Base-by-base conservation (phyloP, 1,140 invertebrate genomes). In the Drosophila miranda region DNA sequence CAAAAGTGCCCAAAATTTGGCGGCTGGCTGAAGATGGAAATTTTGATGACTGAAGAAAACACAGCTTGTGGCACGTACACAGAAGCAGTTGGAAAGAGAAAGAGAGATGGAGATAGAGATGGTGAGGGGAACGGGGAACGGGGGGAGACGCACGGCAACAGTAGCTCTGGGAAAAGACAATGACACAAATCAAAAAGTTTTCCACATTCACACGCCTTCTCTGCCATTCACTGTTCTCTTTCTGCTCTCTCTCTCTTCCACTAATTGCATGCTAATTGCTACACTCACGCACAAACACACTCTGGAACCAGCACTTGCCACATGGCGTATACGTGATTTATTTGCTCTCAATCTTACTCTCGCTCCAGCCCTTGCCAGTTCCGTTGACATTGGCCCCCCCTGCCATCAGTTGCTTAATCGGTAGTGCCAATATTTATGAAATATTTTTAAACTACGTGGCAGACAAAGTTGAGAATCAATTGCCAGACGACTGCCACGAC, bases 391-490 rank as follows among this genome's bases (percentile, higher is more conserved):
- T 6, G 9, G 8, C 7, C 23, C 23, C 23, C 23, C 21, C 11
- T n/a, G 7, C 8, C 9, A 30, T 44, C 21, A 44, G 13, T 8
- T 38, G 50, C 46, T 46, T 78, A 75, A 75, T 67, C 61, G 63
- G 44, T 13, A 59, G 46, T 86, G 82, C 81, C 81, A 86, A 86
- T 87, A 86, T 86, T 86, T 86, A 86, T 86, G 71, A 86, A 86
- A 86, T 86, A 86, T 86, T 86, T 86, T 81, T 71, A 81, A 87
- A 75, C 67, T 86, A 86, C 81, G 81, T 86, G 81, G 77, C 68
- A 63, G 71, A 53, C 49, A 68, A 74, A 86, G 64, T 81, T 77
- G 64, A 75, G 78, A 86, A 87, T 80, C 82, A 86, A 78, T 86
- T 86, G 81, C 30, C 80, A 62, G 59, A 45, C 71, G 34, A 38